These are phyloP conservation scores for Eurytoma californica DNA, from an alignment of 2,888 invertebrate species.

Conservation along the genomic window DNA sequence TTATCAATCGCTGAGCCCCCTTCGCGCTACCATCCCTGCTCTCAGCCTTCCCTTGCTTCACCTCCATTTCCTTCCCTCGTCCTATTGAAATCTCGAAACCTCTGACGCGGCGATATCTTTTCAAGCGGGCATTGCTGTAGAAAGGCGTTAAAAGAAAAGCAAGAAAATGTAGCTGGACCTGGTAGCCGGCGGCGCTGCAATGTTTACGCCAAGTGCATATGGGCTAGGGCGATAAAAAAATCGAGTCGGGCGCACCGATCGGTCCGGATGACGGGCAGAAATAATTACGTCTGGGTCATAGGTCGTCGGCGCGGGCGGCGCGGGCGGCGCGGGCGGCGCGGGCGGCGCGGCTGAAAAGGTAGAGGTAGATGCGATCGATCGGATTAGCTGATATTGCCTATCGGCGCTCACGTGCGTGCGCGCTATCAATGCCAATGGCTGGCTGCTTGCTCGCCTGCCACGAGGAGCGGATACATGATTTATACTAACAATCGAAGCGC, in stretches of 20 bases:
- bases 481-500: slow-evolving; percentile 46
- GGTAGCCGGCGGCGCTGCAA: background rate
- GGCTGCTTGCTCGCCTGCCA: background rate
- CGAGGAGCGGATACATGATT: slow-evolving; percentile 40
- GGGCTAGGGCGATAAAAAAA: background rate
- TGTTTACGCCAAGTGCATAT: background rate
- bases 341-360: slow-evolving; percentile 31
- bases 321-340: slow-evolving; percentile 1
- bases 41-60: background rate
- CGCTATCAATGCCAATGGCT: slow-evolving; percentile 36
- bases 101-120: background rate
- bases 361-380: slow-evolving; percentile 45
- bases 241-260: background rate
- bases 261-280: too few relatives aligned
- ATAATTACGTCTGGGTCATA: too few relatives aligned
- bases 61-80: background rate
- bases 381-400: slow-evolving; percentile 41
- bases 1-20: background rate
- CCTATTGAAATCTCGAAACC: slow-evolving; percentile 5
- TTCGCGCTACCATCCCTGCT: slow-evolving; percentile 7
- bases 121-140: background rate
- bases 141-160: background rate
- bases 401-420: slow-evolving; percentile 5
- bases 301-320: background rate
- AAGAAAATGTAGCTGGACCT: background rate